Evolutionary conservation across 2,797 vertebrate species (phyloP).

Genomic region (Cryptoblepharus egeriae): DNA sequence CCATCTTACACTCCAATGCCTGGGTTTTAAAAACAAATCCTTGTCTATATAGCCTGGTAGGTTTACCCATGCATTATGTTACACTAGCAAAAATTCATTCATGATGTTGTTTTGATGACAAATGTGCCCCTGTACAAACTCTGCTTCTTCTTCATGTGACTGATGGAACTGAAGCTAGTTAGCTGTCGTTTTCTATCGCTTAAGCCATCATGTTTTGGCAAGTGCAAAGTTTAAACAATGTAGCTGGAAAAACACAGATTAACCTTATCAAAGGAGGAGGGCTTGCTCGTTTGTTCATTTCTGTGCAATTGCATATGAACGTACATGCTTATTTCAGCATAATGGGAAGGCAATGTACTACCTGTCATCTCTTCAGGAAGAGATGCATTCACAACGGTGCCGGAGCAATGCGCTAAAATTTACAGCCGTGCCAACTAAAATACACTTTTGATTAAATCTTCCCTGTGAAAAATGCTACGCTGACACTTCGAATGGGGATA

Average conservation of each 20-base stretch:
- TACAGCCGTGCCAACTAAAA: constrained; percentile 37
- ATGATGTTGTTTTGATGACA: constrained; percentile 25
- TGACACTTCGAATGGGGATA: constrained; percentile 33
- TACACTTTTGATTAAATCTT: constrained; percentile 42
- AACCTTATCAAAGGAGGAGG: constrained; percentile 44
- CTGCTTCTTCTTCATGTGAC: constrained; percentile 18
- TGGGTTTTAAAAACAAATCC: not conserved
- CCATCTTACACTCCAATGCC: not conserved
- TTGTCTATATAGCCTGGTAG: not conserved
- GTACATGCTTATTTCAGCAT: constrained; percentile 38
- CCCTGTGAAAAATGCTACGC: constrained; percentile 26
- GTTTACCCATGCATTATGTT: not conserved
- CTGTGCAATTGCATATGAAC: constrained; percentile 30
- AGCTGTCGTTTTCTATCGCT: constrained; percentile 40
- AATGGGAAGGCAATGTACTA: constrained; percentile 35
- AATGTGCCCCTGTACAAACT: constrained; percentile 30
- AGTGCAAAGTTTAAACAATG: constrained; percentile 53
- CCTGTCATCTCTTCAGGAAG: constrained; percentile 32
- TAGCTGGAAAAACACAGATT: constrained; percentile 39
- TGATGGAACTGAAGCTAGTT: constrained; percentile 38
- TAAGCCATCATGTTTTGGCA: constrained; percentile 37
- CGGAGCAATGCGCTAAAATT: constrained; percentile 20
- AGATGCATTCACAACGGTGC: not conserved
- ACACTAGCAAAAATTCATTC: constrained; percentile 1
- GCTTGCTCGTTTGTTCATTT: constrained; percentile 41